Percentiles rank a stretch among this genome's conserved stretches.
phyloP scores from a whole-genome alignment of 2,888 invertebrate species.

The Barypeithes pellucidus region DNA sequence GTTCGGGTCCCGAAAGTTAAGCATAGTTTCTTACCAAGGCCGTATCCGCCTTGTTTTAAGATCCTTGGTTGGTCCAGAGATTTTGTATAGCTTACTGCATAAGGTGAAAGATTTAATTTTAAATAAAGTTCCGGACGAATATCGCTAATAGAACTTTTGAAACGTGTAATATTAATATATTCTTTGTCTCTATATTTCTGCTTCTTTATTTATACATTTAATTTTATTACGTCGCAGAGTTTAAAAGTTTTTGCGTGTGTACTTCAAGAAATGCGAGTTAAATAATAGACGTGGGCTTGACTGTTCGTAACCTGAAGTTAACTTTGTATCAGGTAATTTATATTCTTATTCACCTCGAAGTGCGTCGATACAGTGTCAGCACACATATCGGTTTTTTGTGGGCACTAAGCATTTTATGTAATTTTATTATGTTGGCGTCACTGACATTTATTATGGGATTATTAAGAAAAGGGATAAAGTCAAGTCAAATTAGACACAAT shows the following conservation, averaged over 20 bases:
- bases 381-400: background rate
- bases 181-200: too few relatives aligned
- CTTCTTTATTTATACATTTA: too few relatives aligned
- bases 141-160: too few relatives aligned
- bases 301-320: constrained; percentile 2
- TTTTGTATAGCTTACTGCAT: too few relatives aligned
- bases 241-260: background rate
- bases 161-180: too few relatives aligned
- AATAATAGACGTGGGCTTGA: constrained; percentile 13
- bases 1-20: too few relatives aligned
- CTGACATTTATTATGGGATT: too few relatives aligned
- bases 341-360: background rate
- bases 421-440: background rate
- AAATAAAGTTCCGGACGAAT: too few relatives aligned
- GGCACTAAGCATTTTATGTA: background rate
- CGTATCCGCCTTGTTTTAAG: too few relatives aligned
- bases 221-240: background rate
- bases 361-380: constrained; percentile 1
- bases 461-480: background rate
- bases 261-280: background rate
- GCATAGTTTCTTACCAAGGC: too few relatives aligned
- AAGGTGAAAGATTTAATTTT: too few relatives aligned
- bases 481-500: background rate
- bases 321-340: constrained; percentile 6
- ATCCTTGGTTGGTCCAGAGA: too few relatives aligned